phyloP scores from a whole-genome alignment of 1,140 invertebrate species.

The Lepidurus packardi region DNA sequence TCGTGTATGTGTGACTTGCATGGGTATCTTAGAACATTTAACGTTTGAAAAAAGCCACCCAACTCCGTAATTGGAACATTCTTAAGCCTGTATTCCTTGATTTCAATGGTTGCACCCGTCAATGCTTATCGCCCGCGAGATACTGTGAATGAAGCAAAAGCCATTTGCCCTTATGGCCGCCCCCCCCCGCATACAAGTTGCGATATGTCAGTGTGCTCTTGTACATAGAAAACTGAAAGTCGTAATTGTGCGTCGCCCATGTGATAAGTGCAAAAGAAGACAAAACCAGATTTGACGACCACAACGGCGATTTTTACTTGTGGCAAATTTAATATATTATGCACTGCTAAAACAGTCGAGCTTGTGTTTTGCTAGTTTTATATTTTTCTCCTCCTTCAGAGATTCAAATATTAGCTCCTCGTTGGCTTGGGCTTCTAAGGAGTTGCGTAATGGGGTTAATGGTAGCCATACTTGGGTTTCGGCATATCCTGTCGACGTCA shows the following conservation, averaged over 20 bases:
- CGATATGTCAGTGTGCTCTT: not conserved
- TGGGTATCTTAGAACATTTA: not conserved
- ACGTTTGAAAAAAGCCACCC: not conserved
- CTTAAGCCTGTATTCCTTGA: not conserved
- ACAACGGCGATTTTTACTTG: not conserved
- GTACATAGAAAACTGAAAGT: not conserved
- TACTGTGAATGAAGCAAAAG: not conserved
- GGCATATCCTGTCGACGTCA: conserved; percentile 20
- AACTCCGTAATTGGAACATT: not conserved
- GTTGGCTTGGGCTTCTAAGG: not conserved
- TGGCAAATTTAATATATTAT: not conserved
- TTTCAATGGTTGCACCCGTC: not conserved
- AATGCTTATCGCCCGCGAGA: conserved; percentile 10
- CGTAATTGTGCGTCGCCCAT: not conserved
- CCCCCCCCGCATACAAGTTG: not conserved
- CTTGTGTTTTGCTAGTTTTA: not conserved
- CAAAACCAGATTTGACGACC: not conserved
- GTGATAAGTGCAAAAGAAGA: not conserved
- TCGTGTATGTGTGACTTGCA: too few species aligned
- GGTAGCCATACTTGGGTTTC: not conserved
- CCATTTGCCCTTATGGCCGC: too few species aligned
- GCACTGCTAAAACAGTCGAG: not conserved
- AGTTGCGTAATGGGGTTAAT: conserved; percentile 15
- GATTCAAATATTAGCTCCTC: not conserved
- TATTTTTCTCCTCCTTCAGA: not conserved